phyloP scores from a whole-genome alignment of 1,140 invertebrate genomes.

The Cydia splendana region DNA sequence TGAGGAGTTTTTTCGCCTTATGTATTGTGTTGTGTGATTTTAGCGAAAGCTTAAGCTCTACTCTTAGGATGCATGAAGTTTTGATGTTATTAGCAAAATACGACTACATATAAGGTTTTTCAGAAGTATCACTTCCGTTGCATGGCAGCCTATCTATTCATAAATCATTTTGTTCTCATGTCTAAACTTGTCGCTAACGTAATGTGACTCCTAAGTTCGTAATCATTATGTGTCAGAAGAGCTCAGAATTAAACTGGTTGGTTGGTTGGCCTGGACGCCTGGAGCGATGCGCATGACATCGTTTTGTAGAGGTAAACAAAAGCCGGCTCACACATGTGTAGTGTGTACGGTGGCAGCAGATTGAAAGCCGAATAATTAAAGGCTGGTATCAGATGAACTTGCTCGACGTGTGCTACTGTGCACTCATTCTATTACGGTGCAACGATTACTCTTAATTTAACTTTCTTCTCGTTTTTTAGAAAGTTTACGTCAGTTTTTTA shows the following conservation, averaged over 20 bases:
- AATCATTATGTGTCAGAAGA: background rate
- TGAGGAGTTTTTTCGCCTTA: no score
- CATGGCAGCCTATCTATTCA: background rate
- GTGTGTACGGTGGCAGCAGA: conserved; percentile 37
- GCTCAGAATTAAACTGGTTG: no score
- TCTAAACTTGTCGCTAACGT: background rate
- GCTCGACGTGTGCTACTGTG: conserved; percentile 46
- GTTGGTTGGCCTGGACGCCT: no score
- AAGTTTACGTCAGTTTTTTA: conserved; percentile 4
- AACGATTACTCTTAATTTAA: conserved; percentile 29
- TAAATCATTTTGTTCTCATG: background rate
- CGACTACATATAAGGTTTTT: no score
- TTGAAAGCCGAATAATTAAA: conserved; percentile 54
- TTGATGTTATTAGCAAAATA: no score
- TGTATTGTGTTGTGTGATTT: no score
- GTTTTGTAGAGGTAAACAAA: background rate
- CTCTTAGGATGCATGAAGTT: no score
- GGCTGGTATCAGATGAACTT: conserved; percentile 44
- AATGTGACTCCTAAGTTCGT: background rate
- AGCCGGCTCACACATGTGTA: background rate
- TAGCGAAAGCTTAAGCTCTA: no score
- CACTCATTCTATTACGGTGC: conserved; percentile 25
- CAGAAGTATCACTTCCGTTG: background rate
- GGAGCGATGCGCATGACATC: background rate
- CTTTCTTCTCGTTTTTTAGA: conserved; percentile 28